Evolutionary conservation across 2,797 vertebrate species (phyloP).

Genomic region (Thunnus albacares): DNA sequence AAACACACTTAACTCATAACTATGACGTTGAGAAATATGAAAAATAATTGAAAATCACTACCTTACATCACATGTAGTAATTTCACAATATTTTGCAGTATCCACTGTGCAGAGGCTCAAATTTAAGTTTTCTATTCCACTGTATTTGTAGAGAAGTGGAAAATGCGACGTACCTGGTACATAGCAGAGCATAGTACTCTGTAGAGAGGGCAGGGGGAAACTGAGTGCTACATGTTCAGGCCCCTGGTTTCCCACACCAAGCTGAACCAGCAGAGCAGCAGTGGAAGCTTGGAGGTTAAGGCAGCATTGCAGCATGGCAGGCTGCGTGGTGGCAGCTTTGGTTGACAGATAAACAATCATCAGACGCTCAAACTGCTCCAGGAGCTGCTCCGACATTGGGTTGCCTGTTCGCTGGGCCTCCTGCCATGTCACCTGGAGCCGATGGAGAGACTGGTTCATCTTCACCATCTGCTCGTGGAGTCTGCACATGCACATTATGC

Average conservation of each 20-base stretch:
- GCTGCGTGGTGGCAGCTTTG: constrained; percentile 95
- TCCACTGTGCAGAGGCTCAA: no score
- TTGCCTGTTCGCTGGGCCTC: constrained; percentile 94
- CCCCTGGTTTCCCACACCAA: constrained; percentile 91
- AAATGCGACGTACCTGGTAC: constrained; percentile 90
- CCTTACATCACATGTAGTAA: constrained; percentile 1
- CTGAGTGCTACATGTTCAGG: constrained; percentile 89
- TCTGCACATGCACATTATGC: constrained; percentile 77
- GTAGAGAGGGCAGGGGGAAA: constrained; percentile 90
- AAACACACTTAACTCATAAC: constrained; percentile 14
- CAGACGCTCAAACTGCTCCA: constrained; percentile 97
- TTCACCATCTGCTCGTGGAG: constrained; percentile 99
- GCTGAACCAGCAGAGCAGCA: constrained; percentile 93
- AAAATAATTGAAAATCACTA: neutral
- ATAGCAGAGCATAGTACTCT: constrained; percentile 89
- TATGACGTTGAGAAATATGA: constrained; percentile 11
- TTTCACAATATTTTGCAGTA: constrained; percentile 6
- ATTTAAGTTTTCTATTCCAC: neutral
- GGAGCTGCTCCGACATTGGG: constrained; percentile 91
- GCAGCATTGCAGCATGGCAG: constrained; percentile 96
- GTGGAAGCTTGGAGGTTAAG: constrained; percentile 96
- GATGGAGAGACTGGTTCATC: constrained; percentile 98
- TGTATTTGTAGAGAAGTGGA: constrained; percentile 3
- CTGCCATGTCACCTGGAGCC: constrained; percentile 95
- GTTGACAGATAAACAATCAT: constrained; percentile 98